Conservation (phyloP, 53 echinoderm and acorn worm genomes). For the Henricia sp. region DNA sequence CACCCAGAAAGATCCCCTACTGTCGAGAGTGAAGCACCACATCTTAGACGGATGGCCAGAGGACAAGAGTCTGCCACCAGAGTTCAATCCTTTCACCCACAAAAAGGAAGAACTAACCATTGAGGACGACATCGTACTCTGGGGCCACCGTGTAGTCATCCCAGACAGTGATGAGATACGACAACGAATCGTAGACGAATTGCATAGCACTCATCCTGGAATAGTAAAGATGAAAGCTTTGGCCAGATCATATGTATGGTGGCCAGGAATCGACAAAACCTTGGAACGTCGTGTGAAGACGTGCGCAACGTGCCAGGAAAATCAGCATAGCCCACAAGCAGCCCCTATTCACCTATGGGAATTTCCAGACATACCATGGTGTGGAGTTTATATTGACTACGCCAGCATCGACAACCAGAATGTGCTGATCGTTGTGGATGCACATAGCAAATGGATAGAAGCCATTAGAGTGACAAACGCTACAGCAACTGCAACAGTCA, state of each 20-base stretch:
- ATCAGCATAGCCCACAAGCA: constrained; percentile 30
- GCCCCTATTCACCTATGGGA: constrained; percentile 67
- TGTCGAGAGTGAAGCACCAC: not conserved
- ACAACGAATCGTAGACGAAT: constrained; percentile 4
- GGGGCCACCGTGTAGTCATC: constrained; percentile 28
- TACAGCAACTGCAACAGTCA: constrained; percentile 48
- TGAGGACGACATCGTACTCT: constrained; percentile 13
- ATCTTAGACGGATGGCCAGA: not conserved
- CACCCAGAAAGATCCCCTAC: not conserved
- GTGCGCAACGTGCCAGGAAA: constrained; percentile 47
- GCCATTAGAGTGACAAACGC: constrained; percentile 23
- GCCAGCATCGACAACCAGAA: constrained; percentile 25
- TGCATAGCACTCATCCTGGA: constrained; percentile 56
- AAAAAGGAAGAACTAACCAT: constrained; percentile 9
- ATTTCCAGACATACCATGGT: constrained; percentile 61
- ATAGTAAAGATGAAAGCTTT: constrained; percentile 71
- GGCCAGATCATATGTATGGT: constrained; percentile 66
- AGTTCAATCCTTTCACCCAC: constrained; percentile 1
- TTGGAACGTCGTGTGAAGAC: constrained; percentile 40
- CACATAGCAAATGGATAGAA: constrained; percentile 56
- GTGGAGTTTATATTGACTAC: constrained; percentile 22
- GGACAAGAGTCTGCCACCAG: not conserved
- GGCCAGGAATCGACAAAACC: constrained; percentile 49
- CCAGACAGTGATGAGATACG: constrained; percentile 8
- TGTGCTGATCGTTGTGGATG: constrained; percentile 26